Base-by-base conservation (phyloP, 2,797 vertebrate genomes). In the Geranospiza caerulescens region DNA sequence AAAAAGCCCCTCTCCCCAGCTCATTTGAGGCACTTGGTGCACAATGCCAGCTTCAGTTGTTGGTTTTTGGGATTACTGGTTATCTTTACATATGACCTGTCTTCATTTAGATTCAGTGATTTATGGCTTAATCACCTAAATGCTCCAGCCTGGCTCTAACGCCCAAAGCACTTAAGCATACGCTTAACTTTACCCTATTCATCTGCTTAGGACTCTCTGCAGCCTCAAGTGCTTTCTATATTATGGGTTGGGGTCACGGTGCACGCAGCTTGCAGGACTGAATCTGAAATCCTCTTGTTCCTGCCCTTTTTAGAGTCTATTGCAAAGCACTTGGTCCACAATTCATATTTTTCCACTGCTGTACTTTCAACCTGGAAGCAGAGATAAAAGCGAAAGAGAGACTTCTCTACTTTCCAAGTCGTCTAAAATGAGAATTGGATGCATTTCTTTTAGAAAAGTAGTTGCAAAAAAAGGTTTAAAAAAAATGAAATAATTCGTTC, bases 71-170 rank as follows among this genome's bases (percentile, higher is more conserved):
- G 91, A 91, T 92, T 94, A 87, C 74, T 0, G 2, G 21, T 82
- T 82, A 80, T n/a, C 87, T 89, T 83, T 67, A 59, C 33, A 1
- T 56, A 6, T 40, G 22, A 60, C 44, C 84, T 38, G 56, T 31
- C 67, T 85, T 76, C 92, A 38, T 94, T 94, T 42, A 53, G 82
- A 11, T 89, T 82, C 60, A 15, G 10, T 93, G 75, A 83, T 93
- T 95, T 93, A 80, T 70, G 64, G 36, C 89, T 97, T 94, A 84
- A 92, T 85, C 93, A 82, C 81, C 92, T 44, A 29, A 87, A 13
- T 0, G 58, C 78, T 75, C 25, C 81, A 80, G 55, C 40, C 78
- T 21, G 74, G 74, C 92, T 80, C 62, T 47, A 14, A 22, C 12
- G 1, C 58, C 64, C 38, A 2, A 31, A 67, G 84, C 87, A 83